A percentile compares a stretch with the other conserved stretches of the same genome.
phyloP scores from a whole-genome alignment of 2,797 vertebrate genomes.

The Micrastur ruficollis region DNA sequence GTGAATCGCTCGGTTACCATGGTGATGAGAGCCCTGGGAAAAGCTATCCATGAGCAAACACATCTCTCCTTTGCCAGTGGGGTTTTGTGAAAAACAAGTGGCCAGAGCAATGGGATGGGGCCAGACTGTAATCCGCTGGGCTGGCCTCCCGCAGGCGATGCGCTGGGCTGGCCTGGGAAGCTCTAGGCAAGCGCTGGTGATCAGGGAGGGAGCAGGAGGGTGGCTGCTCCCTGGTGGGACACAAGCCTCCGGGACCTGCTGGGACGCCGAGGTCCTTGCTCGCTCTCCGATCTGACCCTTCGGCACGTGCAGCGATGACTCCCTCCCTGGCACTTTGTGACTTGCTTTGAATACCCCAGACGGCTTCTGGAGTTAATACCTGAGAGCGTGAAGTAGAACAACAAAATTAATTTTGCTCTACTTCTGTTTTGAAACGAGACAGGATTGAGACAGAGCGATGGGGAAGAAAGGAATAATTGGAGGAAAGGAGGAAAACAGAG shows the following conservation, averaged over 20 bases:
- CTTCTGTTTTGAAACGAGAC: not conserved
- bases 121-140: too few species aligned
- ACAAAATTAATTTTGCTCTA: not conserved
- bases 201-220: not conserved
- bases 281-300: not conserved
- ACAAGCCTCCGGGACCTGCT: not conserved
- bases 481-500: not conserved
- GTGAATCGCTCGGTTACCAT: not conserved
- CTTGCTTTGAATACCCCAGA: not conserved
- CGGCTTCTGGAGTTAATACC: not conserved
- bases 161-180: not conserved
- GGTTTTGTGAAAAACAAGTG: not conserved
- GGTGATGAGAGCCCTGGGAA: not conserved
- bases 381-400: not conserved
- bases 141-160: not conserved
- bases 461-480: not conserved
- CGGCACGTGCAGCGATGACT: not conserved
- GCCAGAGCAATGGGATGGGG: not conserved
- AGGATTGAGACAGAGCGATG: not conserved
- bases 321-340: not conserved
- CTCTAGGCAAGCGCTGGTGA: not conserved
- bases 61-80: not conserved
- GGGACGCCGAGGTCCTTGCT: not conserved
- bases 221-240: not conserved
- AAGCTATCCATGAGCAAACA: not conserved